Conservation (phyloP, 1,140 invertebrate species). For the Drosophila varians region DNA sequence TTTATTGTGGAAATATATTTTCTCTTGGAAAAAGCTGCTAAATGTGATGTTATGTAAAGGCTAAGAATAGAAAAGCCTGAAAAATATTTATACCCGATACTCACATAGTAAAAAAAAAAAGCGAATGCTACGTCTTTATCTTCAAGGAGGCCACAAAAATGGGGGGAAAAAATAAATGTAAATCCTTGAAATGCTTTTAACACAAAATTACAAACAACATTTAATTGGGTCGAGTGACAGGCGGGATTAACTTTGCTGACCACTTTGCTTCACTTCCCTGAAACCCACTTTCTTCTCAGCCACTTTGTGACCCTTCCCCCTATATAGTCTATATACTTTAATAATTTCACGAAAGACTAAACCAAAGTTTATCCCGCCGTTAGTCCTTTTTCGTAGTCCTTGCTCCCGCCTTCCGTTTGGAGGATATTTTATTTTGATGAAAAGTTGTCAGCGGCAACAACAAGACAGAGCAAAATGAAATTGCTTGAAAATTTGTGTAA, state of each 20-base stretch:
- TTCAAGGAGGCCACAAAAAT: neutral
- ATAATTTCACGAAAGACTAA: neutral
- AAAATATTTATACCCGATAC: too few species aligned
- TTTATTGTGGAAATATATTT: too few species aligned
- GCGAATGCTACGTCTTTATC: too few species aligned
- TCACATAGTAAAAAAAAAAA: too few species aligned
- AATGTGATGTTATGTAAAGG: too few species aligned
- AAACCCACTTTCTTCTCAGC: too few species aligned
- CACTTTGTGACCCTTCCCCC: neutral
- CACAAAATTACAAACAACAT: conserved; percentile 52
- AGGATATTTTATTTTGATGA: conserved; percentile 28
- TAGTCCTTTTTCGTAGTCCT: neutral
- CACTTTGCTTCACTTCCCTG: conserved; percentile 1
- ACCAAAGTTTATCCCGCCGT: neutral
- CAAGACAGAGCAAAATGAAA: conserved; percentile 50
- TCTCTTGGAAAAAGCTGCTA: too few species aligned
- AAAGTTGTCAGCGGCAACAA: conserved; percentile 52
- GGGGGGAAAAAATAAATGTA: conserved; percentile 26
- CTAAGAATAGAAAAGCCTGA: too few species aligned
- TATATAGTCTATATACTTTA: neutral
- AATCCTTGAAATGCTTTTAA: conserved; percentile 68
- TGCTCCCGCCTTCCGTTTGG: too few species aligned
- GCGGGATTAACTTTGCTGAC: conserved; percentile 10
- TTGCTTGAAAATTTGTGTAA: conserved; percentile 42
- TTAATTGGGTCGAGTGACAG: conserved; percentile 47